These are phyloP conservation scores for Hyppa rectilinea DNA, from an alignment of 2,888 invertebrate species.

Conservation along the genomic window DNA sequence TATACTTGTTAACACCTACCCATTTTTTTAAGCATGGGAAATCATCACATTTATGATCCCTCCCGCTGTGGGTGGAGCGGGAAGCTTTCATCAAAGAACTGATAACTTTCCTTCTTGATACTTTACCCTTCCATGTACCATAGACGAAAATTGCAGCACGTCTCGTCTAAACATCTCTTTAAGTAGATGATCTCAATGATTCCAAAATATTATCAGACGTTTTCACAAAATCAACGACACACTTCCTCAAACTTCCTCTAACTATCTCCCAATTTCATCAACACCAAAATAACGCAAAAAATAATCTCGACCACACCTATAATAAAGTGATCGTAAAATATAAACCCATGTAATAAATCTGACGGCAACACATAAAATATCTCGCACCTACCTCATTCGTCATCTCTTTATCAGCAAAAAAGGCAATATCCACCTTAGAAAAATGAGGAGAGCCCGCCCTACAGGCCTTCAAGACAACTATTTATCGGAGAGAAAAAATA, in stretches of 20 bases:
- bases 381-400: conserved; percentile 83
- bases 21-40: no score
- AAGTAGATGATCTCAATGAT: neutral
- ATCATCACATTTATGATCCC: no score
- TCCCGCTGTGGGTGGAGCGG: no score
- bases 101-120: neutral
- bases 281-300: conserved; percentile 40
- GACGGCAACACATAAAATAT: conserved; percentile 74
- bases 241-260: neutral
- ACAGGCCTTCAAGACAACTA: conserved; percentile 87
- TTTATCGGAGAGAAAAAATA: conserved; percentile 83
- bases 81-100: neutral
- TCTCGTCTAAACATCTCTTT: neutral
- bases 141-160: neutral
- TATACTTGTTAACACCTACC: no score
- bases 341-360: conserved; percentile 68
- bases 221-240: neutral
- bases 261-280: conserved; percentile 40
- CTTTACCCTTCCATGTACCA: neutral
- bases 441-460: conserved; percentile 84
- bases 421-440: conserved; percentile 85
- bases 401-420: conserved; percentile 88
- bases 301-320: conserved; percentile 71
- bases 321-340: conserved; percentile 72
- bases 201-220: neutral